Percentiles rank a stretch among this genome's conserved stretches.
Conservation (phyloP, 2,113 vertebrate genomes). For the Pimephales promelas region DNA sequence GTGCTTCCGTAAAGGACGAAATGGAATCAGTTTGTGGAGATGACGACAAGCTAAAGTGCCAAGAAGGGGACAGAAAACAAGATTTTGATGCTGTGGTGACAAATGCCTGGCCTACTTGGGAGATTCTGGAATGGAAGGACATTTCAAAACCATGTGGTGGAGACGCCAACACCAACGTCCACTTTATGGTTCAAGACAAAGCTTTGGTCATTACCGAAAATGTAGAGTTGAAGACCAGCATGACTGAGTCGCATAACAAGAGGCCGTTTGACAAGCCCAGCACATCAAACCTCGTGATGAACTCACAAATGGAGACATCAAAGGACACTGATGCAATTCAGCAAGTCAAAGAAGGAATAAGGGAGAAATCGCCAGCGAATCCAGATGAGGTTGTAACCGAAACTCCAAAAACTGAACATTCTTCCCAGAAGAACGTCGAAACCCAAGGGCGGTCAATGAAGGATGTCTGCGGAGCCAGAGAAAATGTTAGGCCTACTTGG, state of each 20-base stretch:
- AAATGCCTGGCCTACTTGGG: conserved; percentile 6
- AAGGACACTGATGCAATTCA: conserved; percentile 5
- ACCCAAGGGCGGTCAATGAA: neutral
- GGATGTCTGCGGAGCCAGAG: neutral
- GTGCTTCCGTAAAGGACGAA: neutral
- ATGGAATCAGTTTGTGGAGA: conserved; percentile 3
- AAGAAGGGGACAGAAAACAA: conserved; percentile 12
- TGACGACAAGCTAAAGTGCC: neutral
- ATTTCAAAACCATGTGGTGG: neutral
- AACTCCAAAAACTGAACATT: neutral
- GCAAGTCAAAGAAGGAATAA: neutral
- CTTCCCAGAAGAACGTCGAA: neutral
- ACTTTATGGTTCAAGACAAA: neutral
- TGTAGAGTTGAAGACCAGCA: neutral
- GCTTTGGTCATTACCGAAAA: neutral
- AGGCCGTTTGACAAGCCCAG: neutral
- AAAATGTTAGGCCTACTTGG: neutral
- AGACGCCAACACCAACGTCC: neutral
- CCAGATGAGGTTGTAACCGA: neutral
- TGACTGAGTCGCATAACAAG: conserved; percentile 14
- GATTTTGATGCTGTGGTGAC: neutral
- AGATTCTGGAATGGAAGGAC: conserved; percentile 1
- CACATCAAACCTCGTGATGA: neutral
- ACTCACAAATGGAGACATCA: conserved; percentile 5
- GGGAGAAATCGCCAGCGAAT: neutral